Evolutionary conservation across 1,140 invertebrate genomes (phyloP), one percentile per base, ranked within the genome.

Genomic region (Cheumatopsyche charites): DNA sequence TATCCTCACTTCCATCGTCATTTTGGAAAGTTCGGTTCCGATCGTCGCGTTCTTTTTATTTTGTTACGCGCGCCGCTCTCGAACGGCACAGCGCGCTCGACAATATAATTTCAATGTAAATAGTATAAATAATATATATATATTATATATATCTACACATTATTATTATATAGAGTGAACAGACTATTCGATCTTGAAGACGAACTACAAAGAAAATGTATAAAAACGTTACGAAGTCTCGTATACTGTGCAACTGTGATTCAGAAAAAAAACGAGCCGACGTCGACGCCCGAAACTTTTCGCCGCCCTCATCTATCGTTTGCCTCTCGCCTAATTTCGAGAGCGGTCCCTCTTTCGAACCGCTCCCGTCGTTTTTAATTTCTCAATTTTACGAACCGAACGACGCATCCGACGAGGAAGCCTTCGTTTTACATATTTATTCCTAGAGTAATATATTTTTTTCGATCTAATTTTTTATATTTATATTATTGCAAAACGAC

Each of bases 401-500:
- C 13, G 13, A 49, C 42, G 42, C 42, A 9, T 43, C 42, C 42
- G 42, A 43, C 42, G 7, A 49, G 47, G 13, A n/a, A 15, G 47
- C 47, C 47, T 3, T 49, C 47, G n/a, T 4, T 49, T 13, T 36
- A 36, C n/a, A n/a, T n/a, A n/a, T n/a, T n/a, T n/a, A 36, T 36
- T 25, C 13, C 2, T 23, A 23, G 55, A 58, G 17, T 58, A 58
- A 23, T 58, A 13, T 58, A 58, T 26, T 58, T 11, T 58, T 58
- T 55, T 58, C 23, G 19, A 58, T 58, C 23, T 25, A 58, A 58
- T 25, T 23, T 58, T 58, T 25, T 58, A 58, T 58, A 7, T 25
- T 25, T 58, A 26, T 58, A 58, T 58, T 43, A 63, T 42, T 42
- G 29, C 62, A 63, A 63, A 63, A 63, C 15, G 41, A 63, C 26